Conservation (phyloP, 2,113 vertebrate species). For the Grantiella picta region DNA sequence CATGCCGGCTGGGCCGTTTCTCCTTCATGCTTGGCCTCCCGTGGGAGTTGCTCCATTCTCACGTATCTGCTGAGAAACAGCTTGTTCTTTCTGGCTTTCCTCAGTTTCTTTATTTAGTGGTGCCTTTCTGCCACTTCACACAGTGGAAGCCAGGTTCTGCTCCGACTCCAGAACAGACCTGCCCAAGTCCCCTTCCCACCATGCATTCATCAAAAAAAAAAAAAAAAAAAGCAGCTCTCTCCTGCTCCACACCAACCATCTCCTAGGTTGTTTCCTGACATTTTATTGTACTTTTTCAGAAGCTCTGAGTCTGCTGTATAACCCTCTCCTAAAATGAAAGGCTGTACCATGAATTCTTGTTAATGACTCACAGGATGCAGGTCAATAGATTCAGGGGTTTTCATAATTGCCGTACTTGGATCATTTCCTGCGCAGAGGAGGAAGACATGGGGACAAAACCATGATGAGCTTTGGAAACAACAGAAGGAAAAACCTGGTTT, state of each 20-base stretch:
- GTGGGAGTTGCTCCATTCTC: slow-evolving; percentile 40
- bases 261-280: background rate
- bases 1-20: background rate
- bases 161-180: background rate
- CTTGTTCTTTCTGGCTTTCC: slow-evolving; percentile 29
- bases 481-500: background rate
- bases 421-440: background rate
- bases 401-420: background rate
- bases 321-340: background rate
- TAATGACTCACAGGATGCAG: background rate
- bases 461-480: background rate
- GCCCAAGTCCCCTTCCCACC: background rate
- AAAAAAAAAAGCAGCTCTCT: background rate
- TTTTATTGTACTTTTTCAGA: background rate
- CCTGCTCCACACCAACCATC: background rate
- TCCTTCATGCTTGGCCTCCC: background rate
- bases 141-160: background rate
- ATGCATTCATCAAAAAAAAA: background rate
- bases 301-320: background rate
- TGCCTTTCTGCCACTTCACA: background rate
- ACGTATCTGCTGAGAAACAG: slow-evolving; percentile 33
- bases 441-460: background rate
- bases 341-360: background rate
- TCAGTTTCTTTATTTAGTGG: slow-evolving; percentile 31
- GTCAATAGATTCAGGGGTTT: background rate